Conservation (phyloP, 2,797 vertebrate species). For the Sciaenops ocellatus region DNA sequence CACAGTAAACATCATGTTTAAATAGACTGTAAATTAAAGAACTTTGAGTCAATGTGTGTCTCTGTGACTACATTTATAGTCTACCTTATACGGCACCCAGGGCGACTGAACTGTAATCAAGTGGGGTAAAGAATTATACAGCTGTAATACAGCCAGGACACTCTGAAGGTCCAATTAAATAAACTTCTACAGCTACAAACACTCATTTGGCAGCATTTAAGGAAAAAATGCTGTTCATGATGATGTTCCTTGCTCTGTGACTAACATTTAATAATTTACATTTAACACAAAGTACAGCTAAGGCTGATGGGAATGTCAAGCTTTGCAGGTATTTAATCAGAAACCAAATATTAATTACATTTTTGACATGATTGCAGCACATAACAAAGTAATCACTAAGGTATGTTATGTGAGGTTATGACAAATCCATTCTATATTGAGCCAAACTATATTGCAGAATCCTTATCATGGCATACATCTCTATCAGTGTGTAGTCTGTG, state of each 20-base stretch:
- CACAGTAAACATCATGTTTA: conserved; percentile 24
- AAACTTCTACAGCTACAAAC: not conserved
- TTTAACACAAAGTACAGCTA: too few relatives aligned
- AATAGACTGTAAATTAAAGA: conserved; percentile 8
- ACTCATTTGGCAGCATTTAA: not conserved
- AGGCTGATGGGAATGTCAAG: too few relatives aligned
- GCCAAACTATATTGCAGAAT: not conserved
- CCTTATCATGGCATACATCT: conserved; percentile 6
- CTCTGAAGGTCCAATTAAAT: not conserved
- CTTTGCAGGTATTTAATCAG: too few relatives aligned
- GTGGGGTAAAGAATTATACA: not conserved
- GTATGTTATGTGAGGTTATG: too few relatives aligned
- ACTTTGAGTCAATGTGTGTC: conserved; percentile 7
- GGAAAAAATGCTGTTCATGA: not conserved
- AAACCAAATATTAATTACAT: too few relatives aligned
- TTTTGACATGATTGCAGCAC: too few relatives aligned
- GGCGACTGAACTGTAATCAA: not conserved
- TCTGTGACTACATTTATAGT: conserved; percentile 12
- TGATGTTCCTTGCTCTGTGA: not conserved
- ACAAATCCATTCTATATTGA: conserved; percentile 15
- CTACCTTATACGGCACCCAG: not conserved
- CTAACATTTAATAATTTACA: too few relatives aligned
- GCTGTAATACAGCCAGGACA: not conserved
- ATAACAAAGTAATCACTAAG: too few relatives aligned
- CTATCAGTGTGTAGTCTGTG: not conserved